phyloP scores from a whole-genome alignment of 2,113 vertebrate species.

The Saccopteryx leptura region DNA sequence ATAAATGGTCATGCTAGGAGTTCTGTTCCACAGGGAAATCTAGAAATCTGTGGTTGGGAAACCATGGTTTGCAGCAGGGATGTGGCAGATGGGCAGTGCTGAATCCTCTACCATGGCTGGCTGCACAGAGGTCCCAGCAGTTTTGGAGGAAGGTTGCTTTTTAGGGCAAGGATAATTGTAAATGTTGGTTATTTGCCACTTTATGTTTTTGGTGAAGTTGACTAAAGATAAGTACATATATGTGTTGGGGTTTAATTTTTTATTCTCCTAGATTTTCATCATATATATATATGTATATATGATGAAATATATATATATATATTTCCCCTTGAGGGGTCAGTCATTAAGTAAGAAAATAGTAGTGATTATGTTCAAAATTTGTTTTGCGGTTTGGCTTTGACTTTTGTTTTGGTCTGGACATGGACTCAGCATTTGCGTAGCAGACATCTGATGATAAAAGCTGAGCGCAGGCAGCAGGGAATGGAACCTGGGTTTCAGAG shows the following conservation, averaged over 20 bases:
- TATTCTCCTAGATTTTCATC: neutral
- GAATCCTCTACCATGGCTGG: neutral
- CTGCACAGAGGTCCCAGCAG: fast-evolving
- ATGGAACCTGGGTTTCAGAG: neutral
- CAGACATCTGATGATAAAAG: neutral
- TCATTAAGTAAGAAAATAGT: neutral
- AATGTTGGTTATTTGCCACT: neutral
- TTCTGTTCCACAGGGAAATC: neutral
- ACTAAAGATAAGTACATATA: neutral
- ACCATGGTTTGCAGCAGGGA: neutral
- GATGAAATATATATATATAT: neutral
- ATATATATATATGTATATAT: neutral
- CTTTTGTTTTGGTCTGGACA: neutral
- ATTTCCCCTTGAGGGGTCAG: neutral
- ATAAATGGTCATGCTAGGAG: neutral
- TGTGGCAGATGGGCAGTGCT: neutral
- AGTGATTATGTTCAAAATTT: neutral
- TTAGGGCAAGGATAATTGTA: neutral
- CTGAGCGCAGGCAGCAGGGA: neutral
- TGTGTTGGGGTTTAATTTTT: neutral
- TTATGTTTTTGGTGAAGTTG: neutral
- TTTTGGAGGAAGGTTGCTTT: neutral
- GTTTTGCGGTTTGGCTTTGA: neutral
- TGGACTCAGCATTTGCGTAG: neutral
- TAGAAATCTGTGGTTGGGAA: neutral